Percentiles rank a stretch among this genome's conserved stretches.
Evolutionary conservation across 1,140 invertebrate genomes (phyloP).

Genomic region (Oncopeltus fasciatus): DNA sequence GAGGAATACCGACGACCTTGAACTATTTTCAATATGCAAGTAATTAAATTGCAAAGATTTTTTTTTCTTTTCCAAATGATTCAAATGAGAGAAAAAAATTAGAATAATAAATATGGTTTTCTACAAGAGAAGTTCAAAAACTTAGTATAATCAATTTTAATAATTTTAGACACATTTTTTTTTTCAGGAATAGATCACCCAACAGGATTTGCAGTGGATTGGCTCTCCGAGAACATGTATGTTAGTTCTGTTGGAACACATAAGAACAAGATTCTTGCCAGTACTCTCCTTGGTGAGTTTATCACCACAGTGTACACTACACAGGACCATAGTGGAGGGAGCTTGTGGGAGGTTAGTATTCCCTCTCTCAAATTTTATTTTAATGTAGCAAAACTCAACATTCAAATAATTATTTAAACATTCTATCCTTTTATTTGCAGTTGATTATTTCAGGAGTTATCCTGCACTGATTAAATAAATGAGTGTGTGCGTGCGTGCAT

Average conservation of each 20-base stretch:
- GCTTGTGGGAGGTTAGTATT: neutral
- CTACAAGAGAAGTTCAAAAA: too few relatives aligned
- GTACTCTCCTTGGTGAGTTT: slow-evolving; percentile 57
- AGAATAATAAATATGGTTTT: neutral
- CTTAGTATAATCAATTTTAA: neutral
- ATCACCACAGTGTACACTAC: slow-evolving; percentile 32
- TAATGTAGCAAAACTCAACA: too few relatives aligned
- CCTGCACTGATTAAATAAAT: too few relatives aligned
- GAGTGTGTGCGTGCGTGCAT: neutral
- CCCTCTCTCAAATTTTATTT: too few relatives aligned
- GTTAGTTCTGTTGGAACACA: slow-evolving; percentile 40
- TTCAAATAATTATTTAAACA: too few relatives aligned
- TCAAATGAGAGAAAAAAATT: neutral
- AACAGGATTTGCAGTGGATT: slow-evolving; percentile 52
- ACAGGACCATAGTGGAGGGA: neutral
- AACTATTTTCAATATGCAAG: too few relatives aligned
- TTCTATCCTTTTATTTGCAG: too few relatives aligned
- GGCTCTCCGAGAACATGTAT: slow-evolving; percentile 60
- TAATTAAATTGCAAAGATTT: too few relatives aligned
- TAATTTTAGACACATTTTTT: neutral
- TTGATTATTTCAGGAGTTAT: too few relatives aligned
- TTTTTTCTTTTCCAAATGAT: too few relatives aligned
- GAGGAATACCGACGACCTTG: too few relatives aligned
- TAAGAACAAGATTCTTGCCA: slow-evolving; percentile 42
- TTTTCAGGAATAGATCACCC: slow-evolving; percentile 43